Conservation (phyloP, 2,797 vertebrate species). For the Tachyglossus aculeatus region DNA sequence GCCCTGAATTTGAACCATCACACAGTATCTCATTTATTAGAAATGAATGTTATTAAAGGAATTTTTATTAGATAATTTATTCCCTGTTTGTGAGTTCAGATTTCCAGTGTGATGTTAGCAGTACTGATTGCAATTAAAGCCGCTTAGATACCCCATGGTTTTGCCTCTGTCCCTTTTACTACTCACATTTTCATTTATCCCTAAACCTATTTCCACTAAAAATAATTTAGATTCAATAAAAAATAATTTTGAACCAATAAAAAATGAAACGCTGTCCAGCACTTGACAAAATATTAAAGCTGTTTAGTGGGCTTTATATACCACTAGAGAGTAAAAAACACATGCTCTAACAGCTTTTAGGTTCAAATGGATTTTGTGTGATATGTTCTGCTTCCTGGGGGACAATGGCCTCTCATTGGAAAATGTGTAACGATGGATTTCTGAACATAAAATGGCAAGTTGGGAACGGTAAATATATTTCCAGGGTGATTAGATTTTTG, state of each 20-base stretch:
- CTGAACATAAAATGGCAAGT: neutral
- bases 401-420: neutral
- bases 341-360: neutral
- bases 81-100: too few species aligned
- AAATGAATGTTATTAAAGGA: too few species aligned
- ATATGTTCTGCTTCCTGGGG: neutral
- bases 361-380: conserved; percentile 17
- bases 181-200: neutral
- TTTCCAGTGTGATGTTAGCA: too few species aligned
- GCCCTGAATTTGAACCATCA: too few species aligned
- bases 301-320: neutral
- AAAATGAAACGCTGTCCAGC: neutral
- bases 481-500: conserved; percentile 14
- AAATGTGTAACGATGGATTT: neutral
- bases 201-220: neutral
- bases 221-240: neutral
- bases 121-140: too few species aligned
- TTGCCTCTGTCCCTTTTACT: neutral
- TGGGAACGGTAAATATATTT: conserved; percentile 3
- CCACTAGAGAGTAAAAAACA: neutral
- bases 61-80: too few species aligned
- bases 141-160: too few species aligned
- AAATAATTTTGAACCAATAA: neutral
- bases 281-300: neutral
- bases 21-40: too few species aligned